These are phyloP conservation scores for Papilio gigon DNA, from an alignment of 2,888 invertebrate species.

Conservation along the genomic window DNA sequence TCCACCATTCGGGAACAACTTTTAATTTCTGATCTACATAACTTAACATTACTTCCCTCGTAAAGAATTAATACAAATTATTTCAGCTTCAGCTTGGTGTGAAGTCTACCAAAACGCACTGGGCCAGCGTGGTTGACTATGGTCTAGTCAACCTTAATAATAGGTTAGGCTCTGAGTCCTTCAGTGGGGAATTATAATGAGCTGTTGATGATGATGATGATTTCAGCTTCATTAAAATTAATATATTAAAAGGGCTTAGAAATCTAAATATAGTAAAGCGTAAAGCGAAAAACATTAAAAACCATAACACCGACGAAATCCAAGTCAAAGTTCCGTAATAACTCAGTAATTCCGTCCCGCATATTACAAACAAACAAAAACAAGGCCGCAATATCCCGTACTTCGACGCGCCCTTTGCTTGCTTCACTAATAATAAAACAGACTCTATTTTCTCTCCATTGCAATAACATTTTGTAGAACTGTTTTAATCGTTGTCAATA, in stretches of 20 bases:
- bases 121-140: too few relatives aligned
- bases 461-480: not conserved
- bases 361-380: conserved; percentile 42
- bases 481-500: not conserved
- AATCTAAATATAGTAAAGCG: not conserved
- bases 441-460: not conserved
- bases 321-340: conserved; percentile 26
- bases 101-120: too few relatives aligned
- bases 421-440: conserved; percentile 18
- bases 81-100: too few relatives aligned
- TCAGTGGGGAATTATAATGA: too few relatives aligned
- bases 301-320: conserved; percentile 17
- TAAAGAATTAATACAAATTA: too few relatives aligned
- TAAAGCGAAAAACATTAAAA: conserved; percentile 26
- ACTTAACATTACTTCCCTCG: too few relatives aligned
- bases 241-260: not conserved
- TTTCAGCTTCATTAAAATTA: not conserved
- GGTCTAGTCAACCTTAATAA: too few relatives aligned
- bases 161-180: too few relatives aligned
- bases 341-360: conserved; percentile 36
- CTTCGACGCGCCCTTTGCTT: conserved; percentile 29
- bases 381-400: conserved; percentile 37
- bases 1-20: too few relatives aligned
- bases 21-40: too few relatives aligned
- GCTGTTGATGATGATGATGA: too few relatives aligned